Conservation (phyloP, 2,113 vertebrate genomes). For the Myrmophylax atrothorax region DNA sequence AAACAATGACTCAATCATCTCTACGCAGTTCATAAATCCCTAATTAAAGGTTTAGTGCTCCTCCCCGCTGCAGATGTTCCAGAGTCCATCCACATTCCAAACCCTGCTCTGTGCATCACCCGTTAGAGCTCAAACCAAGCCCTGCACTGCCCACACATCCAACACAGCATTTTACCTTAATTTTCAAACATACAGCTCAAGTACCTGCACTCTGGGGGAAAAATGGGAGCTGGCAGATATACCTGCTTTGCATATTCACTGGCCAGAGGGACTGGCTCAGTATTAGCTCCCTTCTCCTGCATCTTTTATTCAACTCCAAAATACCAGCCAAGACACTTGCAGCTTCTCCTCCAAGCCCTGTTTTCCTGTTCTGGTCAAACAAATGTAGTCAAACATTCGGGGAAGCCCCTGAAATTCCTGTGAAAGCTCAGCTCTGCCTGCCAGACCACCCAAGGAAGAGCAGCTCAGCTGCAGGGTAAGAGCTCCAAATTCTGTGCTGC, state of each 20-base stretch:
- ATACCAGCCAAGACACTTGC: neutral
- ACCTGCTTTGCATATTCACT: neutral
- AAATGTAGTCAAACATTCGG: neutral
- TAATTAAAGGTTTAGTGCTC: constrained; percentile 34
- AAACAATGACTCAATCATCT: constrained; percentile 52
- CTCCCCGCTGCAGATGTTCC: constrained; percentile 32
- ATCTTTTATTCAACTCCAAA: neutral
- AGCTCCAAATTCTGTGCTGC: rapidly evolving
- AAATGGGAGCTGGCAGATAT: neutral
- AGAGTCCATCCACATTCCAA: neutral
- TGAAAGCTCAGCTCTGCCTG: neutral
- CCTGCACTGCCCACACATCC: neutral
- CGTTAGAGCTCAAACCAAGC: neutral
- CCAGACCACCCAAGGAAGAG: neutral
- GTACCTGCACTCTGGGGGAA: neutral
- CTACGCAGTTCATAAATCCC: constrained; percentile 34
- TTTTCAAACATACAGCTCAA: neutral
- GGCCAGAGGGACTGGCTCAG: neutral
- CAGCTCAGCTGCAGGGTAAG: neutral
- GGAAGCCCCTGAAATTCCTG: neutral
- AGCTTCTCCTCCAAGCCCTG: neutral
- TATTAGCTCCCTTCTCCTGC: neutral
- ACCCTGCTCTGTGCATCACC: neutral
- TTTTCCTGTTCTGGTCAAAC: neutral
- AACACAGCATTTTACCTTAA: neutral